Base-by-base conservation (phyloP, 2,113 vertebrate genomes). In the Cricetomys ansorgei region DNA sequence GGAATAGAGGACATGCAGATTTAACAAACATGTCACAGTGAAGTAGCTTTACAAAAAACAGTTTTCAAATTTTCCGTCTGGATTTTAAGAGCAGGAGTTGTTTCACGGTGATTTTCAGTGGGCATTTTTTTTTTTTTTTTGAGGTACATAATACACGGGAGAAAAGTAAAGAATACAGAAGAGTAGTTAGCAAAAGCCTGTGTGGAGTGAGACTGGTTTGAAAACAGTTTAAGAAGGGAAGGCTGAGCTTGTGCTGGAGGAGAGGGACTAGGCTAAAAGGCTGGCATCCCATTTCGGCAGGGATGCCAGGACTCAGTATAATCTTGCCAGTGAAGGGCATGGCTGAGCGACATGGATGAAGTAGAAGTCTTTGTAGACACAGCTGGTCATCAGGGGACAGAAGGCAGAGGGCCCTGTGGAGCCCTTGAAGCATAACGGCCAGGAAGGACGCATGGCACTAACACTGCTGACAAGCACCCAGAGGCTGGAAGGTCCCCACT, bases 131-230 rank as follows among this genome's bases (percentile, higher is more conserved):
- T 10, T 31, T 34, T 11, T 34, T 96, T 75, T 91, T 40, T 92
- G 97, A 98, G 95, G 95, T 97, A 97, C 95, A 85, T 89, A 92
- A 88, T 93, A 83, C 70, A 73, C 0, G 43, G 65, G 55, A 37
- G 27, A 29, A 29, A 79, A 53, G 40, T 29, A 40, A 94, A 93
- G 90, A 90, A 91, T 62, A 69, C 29, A 75, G 25, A 92, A 45
- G 48, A 37, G 5, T 7, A 67, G 59, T 23, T 40, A 59, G 79
- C 34, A 9, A 64, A 93, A 73, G 55, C 69, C 89, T 85, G 17
- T 80, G 72, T 34, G 10, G 43, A 88, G 3, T 23, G 53, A 64
- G 62, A 92, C 64, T 88, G 64, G 17, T 57, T 64, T 69, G 76
- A 55, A 88, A 80, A 48, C 88, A 89, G 75, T 86, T 77, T 81